phyloP scores from a whole-genome alignment of 2,888 invertebrate species.

The Sarcophaga caerulescens region DNA sequence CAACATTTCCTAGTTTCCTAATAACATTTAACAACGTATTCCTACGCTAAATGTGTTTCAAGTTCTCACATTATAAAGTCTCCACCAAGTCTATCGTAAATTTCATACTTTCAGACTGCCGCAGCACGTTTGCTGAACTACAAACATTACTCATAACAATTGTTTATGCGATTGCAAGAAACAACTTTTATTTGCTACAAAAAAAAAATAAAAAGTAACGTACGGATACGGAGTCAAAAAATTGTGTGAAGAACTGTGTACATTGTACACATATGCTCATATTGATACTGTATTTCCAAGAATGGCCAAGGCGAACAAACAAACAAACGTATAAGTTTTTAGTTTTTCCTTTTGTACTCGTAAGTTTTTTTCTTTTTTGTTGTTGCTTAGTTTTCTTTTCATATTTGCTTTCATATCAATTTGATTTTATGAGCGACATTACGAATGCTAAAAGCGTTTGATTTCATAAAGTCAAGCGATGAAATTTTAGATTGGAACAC shows the following conservation, averaged over 20 bases:
- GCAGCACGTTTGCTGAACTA: not conserved
- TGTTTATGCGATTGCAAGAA: not conserved
- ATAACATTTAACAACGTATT: no score
- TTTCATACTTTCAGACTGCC: not conserved
- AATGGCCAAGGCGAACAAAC: constrained; percentile 20
- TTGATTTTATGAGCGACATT: constrained; percentile 49
- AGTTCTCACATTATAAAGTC: constrained; percentile 1
- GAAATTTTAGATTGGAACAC: constrained; percentile 26
- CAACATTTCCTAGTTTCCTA: no score
- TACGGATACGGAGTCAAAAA: no score
- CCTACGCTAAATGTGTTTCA: no score
- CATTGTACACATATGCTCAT: not conserved
- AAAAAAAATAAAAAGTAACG: no score
- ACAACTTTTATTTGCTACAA: no score
- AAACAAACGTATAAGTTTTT: constrained; percentile 13
- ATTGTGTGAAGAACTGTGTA: no score
- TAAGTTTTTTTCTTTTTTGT: not conserved
- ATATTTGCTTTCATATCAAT: constrained; percentile 45
- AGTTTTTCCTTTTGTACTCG: constrained; percentile 8
- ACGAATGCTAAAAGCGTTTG: constrained; percentile 58
- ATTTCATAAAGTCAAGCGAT: constrained; percentile 46
- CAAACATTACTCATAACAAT: constrained; percentile 26
- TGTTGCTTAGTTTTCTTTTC: not conserved
- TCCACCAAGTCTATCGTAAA: constrained; percentile 53
- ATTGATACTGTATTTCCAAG: constrained; percentile 46